Base-by-base conservation (phyloP, 2,888 invertebrate species). In the Mallateleia sp. region DNA sequence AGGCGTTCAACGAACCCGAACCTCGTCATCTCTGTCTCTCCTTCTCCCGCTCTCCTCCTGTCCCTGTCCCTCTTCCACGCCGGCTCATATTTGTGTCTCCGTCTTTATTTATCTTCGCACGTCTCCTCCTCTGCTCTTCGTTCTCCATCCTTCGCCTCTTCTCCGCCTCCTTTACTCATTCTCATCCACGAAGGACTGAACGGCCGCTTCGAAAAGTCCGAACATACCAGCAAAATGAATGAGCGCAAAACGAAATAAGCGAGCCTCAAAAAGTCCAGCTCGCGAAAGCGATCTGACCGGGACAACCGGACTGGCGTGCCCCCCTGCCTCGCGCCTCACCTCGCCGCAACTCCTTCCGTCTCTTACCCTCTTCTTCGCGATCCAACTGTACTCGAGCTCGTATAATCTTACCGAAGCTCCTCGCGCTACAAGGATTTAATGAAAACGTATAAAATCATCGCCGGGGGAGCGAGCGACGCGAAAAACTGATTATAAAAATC, bases 1-100 rank as follows among this genome's bases (percentile, higher is more conserved):
- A 88, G 84, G 42, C 88, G 92, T 91, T 92, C 92, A 93, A 94
- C 86, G 72, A 75, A 85, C 89, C 79, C 87, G 67, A 86, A 86
- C 86, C 64, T 79, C 84, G 64, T 50, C 74, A 60, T 45, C 56
- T 83, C 81, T n/a, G n/a, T n/a, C 75, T 74, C 79, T 45, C 47
- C 64, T 66, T 45, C 22, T 60, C 38, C 11, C n/a, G n/a, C 42
- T 69, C 50, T 42, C 69, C 75, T 50, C 64, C 75, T 50, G 47
- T 83, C 83, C 64, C 75, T 45, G 38, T 80, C 42, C 45, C 67
- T 54, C 82, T 42, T 42, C 20, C 45, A 5, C 24, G 6, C 42
- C 54, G 42, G 22, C 62, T 20, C 28, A 52, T 66, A 58, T 38
- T 64, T 58, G 25, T 34, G n/a, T 71, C 74, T 52, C 80, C 45